Evolutionary conservation across 1,140 invertebrate genomes (phyloP).

Genomic region (Drosophila orosa): DNA sequence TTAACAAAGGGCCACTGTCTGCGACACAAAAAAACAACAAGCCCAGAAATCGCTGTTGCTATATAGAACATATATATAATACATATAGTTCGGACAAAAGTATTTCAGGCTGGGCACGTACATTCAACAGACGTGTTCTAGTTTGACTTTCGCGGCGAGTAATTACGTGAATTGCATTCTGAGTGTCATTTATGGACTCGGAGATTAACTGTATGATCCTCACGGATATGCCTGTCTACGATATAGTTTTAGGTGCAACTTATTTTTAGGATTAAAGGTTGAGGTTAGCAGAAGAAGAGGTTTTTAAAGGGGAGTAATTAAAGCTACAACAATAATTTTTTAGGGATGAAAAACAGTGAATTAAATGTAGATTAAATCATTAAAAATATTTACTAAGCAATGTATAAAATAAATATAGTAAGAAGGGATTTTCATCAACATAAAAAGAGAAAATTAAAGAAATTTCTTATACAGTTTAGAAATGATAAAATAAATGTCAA

Average conservation of each 20-base stretch:
- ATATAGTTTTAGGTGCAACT: constrained; percentile 1
- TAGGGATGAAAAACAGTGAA: too few relatives aligned
- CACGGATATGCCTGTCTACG: constrained; percentile 38
- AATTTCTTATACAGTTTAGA: too few relatives aligned
- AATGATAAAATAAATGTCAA: too few relatives aligned
- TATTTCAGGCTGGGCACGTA: constrained; percentile 66
- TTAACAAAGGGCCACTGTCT: constrained; percentile 47
- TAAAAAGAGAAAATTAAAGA: too few relatives aligned
- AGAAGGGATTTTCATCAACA: too few relatives aligned
- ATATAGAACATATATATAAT: constrained; percentile 64
- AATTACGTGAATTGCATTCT: constrained; percentile 71
- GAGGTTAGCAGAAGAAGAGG: not conserved
- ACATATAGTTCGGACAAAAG: constrained; percentile 29
- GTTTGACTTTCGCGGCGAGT: constrained; percentile 53
- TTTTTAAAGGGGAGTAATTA: not conserved
- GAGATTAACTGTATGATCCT: constrained; percentile 38
- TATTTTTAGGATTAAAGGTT: not conserved
- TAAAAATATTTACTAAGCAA: too few relatives aligned
- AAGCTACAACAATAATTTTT: not conserved
- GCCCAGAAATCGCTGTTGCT: constrained; percentile 23
- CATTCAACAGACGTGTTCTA: constrained; percentile 69
- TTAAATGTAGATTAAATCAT: too few relatives aligned
- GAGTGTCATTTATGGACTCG: constrained; percentile 23
- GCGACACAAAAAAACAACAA: constrained; percentile 45
- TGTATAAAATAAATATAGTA: too few relatives aligned